Evolutionary conservation across 35 echinoderm and acorn worm species (phyloP).

Genomic region (Ptychodera flava): DNA sequence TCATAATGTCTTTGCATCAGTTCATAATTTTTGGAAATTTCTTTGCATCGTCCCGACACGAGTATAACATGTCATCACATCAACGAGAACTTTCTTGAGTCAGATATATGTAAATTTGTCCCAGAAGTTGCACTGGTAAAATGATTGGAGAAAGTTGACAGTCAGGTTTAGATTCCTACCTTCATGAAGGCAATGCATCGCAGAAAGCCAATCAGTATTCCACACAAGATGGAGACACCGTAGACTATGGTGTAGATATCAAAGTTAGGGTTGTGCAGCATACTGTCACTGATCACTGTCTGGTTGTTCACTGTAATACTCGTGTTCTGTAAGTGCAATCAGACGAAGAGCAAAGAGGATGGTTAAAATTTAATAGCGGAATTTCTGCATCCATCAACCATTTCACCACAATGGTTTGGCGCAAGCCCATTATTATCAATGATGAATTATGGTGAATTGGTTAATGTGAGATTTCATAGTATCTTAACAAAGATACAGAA

Average conservation of each 20-base stretch:
- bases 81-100: no score
- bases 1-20: no score
- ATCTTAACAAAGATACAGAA: neutral
- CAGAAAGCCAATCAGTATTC: slow-evolving; percentile 60
- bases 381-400: neutral
- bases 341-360: neutral
- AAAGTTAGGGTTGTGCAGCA: slow-evolving; percentile 11
- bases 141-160: no score
- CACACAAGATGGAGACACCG: slow-evolving; percentile 36
- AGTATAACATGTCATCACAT: no score
- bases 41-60: no score
- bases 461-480: neutral
- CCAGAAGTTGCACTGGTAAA: no score
- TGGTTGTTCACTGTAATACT: neutral
- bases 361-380: neutral
- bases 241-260: slow-evolving; percentile 63
- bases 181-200: slow-evolving; percentile 79
- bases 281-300: slow-evolving; percentile 9
- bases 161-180: no score
- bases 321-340: neutral
- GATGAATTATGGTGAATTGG: neutral
- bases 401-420: no score
- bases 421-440: no score
- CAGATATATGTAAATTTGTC: no score
- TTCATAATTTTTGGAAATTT: no score